Conservation (phyloP, 2,797 vertebrate genomes). For the Tragopan temminckii region DNA sequence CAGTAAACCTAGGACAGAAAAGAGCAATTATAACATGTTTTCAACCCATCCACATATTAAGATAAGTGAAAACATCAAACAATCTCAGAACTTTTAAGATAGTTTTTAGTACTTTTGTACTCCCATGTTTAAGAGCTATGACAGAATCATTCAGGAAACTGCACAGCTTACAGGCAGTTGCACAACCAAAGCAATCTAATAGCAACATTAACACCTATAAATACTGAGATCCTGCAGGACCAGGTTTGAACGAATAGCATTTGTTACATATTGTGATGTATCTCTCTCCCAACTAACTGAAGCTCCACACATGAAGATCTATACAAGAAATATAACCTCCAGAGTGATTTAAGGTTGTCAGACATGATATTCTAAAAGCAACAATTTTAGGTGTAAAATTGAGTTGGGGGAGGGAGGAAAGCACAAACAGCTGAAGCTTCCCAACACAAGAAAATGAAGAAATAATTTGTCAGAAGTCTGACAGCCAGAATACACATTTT, state of each 20-base stretch:
- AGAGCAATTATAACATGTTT: background rate
- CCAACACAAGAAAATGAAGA: background rate
- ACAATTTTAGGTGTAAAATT: too few relatives aligned
- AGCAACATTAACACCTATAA: background rate
- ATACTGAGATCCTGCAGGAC: background rate
- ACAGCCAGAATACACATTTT: background rate
- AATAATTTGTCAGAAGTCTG: background rate
- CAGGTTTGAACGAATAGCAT: background rate
- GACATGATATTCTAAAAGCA: background rate
- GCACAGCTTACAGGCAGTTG: too few relatives aligned
- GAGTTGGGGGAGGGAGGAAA: background rate
- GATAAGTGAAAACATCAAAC: background rate
- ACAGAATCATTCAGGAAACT: too few relatives aligned
- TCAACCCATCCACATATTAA: background rate
- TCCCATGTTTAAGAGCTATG: background rate
- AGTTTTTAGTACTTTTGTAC: background rate
- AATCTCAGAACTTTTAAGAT: background rate
- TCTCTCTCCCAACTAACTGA: background rate
- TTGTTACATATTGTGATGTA: background rate
- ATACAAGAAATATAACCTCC: background rate
- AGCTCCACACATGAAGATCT: background rate
- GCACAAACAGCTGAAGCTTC: background rate
- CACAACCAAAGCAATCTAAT: background rate
- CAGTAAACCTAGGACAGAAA: constrained; percentile 86
- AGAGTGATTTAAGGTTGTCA: background rate